A percentile compares a stretch with the other conserved stretches of the same genome.
These are phyloP conservation scores for Polyploca ridens DNA, from an alignment of 2,888 invertebrate genomes.

Conservation along the genomic window DNA sequence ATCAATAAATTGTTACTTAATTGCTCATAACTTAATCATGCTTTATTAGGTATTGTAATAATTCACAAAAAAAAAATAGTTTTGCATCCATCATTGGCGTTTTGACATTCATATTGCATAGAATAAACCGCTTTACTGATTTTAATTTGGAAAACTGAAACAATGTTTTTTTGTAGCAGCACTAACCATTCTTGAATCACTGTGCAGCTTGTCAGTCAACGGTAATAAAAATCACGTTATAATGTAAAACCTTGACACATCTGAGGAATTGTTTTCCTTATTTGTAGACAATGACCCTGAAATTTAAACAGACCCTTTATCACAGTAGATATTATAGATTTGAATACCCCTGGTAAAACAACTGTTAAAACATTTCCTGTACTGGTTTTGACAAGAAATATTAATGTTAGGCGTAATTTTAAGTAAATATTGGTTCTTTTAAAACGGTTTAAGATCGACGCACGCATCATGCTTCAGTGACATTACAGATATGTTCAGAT, in stretches of 20 bases:
- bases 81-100: neutral
- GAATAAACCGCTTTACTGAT: neutral
- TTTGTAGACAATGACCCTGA: slow-evolving; percentile 62
- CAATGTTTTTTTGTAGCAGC: neutral
- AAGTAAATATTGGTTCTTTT: neutral
- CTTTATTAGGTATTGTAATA: neutral
- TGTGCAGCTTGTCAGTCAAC: slow-evolving; percentile 29
- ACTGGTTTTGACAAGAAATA: neutral
- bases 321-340: slow-evolving; percentile 41
- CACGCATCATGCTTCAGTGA: neutral
- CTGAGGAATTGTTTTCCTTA: slow-evolving; percentile 68
- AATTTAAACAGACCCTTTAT: slow-evolving; percentile 52
- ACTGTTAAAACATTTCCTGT: slow-evolving; percentile 25
- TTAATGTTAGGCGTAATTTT: neutral
- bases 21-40: no score
- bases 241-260: slow-evolving; percentile 63
- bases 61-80: neutral
- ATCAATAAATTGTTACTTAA: no score
- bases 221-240: slow-evolving; percentile 60
- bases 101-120: neutral
- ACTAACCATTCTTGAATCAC: slow-evolving; percentile 27
- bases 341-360: slow-evolving; percentile 31
- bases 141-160: neutral
- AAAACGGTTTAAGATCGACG: neutral
- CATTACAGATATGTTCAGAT: neutral